Base-by-base conservation (phyloP, 2,113 vertebrate species). In the Tupaia tana region DNA sequence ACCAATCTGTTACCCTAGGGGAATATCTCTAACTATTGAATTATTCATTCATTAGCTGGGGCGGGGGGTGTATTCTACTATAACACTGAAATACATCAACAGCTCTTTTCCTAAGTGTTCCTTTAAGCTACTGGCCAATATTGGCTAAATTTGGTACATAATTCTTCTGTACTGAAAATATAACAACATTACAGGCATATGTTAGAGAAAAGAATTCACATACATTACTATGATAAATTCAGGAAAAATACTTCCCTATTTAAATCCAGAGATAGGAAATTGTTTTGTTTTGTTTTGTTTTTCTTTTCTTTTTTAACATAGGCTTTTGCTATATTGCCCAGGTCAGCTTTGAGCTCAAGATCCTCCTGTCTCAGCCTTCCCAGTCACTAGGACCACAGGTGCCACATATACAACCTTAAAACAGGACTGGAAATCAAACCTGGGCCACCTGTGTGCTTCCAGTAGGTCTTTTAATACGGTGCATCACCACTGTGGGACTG, bases 101-200 rank as follows among this genome's bases (percentile, higher is more conserved):
- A 19, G 59, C 24, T 56, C 85, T 66, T 90, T 89, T 67, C 73
- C 16, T 63, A 94, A 94, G 86, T 70, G 83, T 9, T 78, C 25
- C 1, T 83, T 93, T 66, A 94, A 70, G 52, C 52, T 90, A n/a
- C 8, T 59, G 69, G 22, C 58, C 64, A 61, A 63, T 90, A n/a
- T 10, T 59, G 69, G 22, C 52, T 69, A 61, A 63, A 59, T 22
- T 80, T 15, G 20, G 24, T 56, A 86, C 3, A 27, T 66, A 59
- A 80, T 19, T 84, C 8, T 77, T 77, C 15, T 43, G 9, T 79
- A 25, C 14, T 27, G 3, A n/a, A 70, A 82, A 58, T 61, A 43
- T 61, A 58, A 74, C 22, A 70, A 9, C 22, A 27, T 77, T 67
- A 82, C 29, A 81, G 75, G 59, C 20, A 75, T 29, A 66, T 19